Evolutionary conservation across 2,888 invertebrate species (phyloP).

Genomic region (Lordiphosa fenestrarum): DNA sequence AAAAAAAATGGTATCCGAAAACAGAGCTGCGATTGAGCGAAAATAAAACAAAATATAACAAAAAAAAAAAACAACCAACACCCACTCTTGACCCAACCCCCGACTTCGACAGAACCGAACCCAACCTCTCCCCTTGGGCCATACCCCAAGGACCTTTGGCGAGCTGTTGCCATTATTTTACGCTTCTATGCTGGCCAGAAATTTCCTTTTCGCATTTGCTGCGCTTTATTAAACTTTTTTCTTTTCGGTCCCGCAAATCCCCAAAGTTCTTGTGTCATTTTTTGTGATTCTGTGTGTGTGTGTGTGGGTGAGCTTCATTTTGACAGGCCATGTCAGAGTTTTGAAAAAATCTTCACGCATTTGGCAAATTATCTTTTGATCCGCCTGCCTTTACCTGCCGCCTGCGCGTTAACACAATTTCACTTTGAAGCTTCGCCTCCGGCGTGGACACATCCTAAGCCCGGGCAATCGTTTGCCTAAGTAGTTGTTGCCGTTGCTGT

Average conservation of each 20-base stretch:
- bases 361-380: conserved; percentile 79
- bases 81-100: conserved; percentile 24
- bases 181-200: conserved; percentile 59
- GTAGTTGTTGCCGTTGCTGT: conserved; percentile 73
- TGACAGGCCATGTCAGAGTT: conserved; percentile 63
- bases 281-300: conserved; percentile 36
- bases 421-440: conserved; percentile 32
- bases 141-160: conserved; percentile 73
- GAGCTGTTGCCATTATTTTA: conserved; percentile 73
- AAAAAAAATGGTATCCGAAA: conserved; percentile 55
- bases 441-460: conserved; percentile 64
- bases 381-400: conserved; percentile 68
- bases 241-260: conserved; percentile 60
- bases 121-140: conserved; percentile 50
- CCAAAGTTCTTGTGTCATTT: conserved; percentile 76
- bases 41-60: conserved; percentile 44
- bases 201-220: conserved; percentile 74
- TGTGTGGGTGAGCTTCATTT: conserved; percentile 51
- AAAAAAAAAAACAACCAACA: conserved; percentile 26
- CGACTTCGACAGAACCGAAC: conserved; percentile 16
- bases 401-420: conserved; percentile 63
- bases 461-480: conserved; percentile 76
- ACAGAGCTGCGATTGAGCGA: conserved; percentile 66
- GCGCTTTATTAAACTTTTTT: conserved; percentile 75
- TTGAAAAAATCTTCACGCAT: conserved; percentile 76